Evolutionary conservation across 2,888 invertebrate genomes (phyloP).

Genomic region (Tetramorium bicarinatum): DNA sequence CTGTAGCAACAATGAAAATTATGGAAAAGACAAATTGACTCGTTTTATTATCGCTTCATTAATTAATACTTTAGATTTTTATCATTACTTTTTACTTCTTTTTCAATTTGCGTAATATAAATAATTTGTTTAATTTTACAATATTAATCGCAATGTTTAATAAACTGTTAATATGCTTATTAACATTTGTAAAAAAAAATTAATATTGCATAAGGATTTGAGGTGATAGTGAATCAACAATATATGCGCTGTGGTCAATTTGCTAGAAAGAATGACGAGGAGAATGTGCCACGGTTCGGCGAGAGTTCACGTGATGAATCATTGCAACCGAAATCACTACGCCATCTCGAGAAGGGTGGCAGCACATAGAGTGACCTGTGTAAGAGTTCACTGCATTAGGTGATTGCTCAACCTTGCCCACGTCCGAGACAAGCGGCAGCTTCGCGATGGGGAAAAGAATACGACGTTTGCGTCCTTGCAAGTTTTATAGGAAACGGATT

Average conservation of each 20-base stretch:
- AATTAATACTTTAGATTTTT: background rate
- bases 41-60: background rate
- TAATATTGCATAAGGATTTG: background rate
- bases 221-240: background rate
- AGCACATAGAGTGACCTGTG: slow-evolving; percentile 24
- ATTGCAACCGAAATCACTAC: slow-evolving; percentile 19
- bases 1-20: background rate
- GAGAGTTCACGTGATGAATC: slow-evolving; percentile 20
- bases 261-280: background rate
- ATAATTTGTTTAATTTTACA: background rate
- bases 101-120: background rate
- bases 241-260: background rate
- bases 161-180: background rate
- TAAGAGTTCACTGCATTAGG: slow-evolving; percentile 78
- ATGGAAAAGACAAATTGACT: background rate
- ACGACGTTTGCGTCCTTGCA: slow-evolving; percentile 69
- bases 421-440: slow-evolving; percentile 44
- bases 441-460: slow-evolving; percentile 47
- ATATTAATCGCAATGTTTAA: background rate
- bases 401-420: slow-evolving; percentile 78
- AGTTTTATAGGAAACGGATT: slow-evolving; percentile 75
- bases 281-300: background rate
- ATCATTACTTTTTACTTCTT: background rate
- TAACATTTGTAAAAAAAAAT: background rate
- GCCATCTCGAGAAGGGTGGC: background rate